Conservation (phyloP, 2,888 invertebrate genomes). For the Tipula confusa region DNA sequence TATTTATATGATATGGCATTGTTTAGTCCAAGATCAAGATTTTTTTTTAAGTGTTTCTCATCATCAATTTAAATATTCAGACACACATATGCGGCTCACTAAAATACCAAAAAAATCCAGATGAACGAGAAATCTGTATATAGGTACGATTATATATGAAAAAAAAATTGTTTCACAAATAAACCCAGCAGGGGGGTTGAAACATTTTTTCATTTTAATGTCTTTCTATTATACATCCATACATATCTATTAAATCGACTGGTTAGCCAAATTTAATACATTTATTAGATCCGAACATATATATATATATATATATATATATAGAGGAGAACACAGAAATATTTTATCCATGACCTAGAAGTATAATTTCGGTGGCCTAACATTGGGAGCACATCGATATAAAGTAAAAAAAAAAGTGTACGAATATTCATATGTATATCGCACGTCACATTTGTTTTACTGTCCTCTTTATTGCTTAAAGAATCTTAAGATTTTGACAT, state of each 20-base stretch:
- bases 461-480: slow-evolving; percentile 12
- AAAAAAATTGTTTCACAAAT: not conserved
- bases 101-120: not conserved
- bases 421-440: not conserved
- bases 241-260: not conserved
- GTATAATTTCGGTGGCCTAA: not conserved
- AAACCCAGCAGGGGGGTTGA: not conserved
- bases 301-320: too few species aligned
- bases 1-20: not conserved
- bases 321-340: not conserved
- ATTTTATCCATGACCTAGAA: not conserved
- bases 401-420: not conserved
- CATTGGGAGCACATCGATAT: not conserved
- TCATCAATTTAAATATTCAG: not conserved
- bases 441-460: slow-evolving; percentile 12
- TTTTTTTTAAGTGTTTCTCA: not conserved
- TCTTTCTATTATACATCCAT: not conserved
- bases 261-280: slow-evolving; percentile 12
- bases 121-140: not conserved
- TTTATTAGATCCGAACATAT: not conserved
- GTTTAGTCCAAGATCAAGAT: not conserved
- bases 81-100: not conserved
- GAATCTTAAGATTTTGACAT: not conserved
- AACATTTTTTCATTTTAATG: not conserved
- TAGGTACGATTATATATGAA: not conserved